Evolutionary conservation across 2,888 invertebrate species (phyloP).

Genomic region (Dorcus hopei): DNA sequence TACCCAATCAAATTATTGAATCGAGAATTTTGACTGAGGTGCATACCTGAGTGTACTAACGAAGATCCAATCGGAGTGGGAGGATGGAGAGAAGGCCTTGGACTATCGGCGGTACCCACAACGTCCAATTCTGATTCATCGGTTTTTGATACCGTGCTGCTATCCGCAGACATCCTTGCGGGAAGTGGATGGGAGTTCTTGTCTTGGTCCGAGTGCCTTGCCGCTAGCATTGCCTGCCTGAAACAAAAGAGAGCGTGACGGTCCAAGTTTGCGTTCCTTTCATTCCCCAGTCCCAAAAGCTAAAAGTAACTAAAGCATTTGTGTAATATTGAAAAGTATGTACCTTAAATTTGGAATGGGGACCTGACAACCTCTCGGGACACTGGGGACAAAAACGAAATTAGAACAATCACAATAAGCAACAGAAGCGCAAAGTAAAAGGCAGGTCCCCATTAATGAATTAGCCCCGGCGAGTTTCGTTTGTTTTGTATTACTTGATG

Average conservation of each 20-base stretch:
- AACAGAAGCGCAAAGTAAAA: background rate
- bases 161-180: conserved; percentile 50
- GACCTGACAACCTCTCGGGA: conserved; percentile 17
- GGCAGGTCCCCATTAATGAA: conserved; percentile 7
- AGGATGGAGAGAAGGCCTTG: conserved; percentile 60
- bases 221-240: conserved; percentile 71
- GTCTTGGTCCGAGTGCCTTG: conserved; percentile 56
- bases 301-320: too few relatives aligned
- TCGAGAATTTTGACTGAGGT: background rate
- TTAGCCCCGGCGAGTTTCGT: too few relatives aligned
- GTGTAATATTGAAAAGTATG: conserved; percentile 3
- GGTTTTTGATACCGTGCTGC: conserved; percentile 59
- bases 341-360: conserved; percentile 19
- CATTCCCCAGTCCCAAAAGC: background rate
- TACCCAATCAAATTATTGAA: background rate
- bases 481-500: too few relatives aligned
- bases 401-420: background rate
- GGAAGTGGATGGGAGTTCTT: conserved; percentile 52
- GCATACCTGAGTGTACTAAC: conserved; percentile 40
- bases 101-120: conserved; percentile 82
- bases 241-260: conserved; percentile 40
- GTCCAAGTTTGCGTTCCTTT: too few relatives aligned
- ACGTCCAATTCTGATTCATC: conserved; percentile 88
- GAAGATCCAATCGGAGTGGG: conserved; percentile 40
- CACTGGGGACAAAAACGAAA: conserved; percentile 18